Evolutionary conservation across 1,140 invertebrate species (phyloP).

Genomic region (Dreissena polymorpha): DNA sequence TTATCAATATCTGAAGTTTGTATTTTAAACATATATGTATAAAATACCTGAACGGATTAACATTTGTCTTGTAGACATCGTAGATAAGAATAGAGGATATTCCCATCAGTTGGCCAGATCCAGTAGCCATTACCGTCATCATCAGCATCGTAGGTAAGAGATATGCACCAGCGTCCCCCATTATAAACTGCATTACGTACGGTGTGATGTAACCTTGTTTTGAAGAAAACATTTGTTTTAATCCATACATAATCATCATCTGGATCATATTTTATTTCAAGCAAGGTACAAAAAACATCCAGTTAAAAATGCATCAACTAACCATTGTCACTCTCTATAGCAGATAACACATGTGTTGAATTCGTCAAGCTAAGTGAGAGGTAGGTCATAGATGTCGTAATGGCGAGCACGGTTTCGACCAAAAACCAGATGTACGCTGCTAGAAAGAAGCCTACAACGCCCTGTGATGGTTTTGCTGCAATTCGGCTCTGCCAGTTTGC

Average conservation of each 20-base stretch:
- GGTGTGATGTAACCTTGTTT: conserved; percentile 70
- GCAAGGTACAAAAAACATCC: neutral
- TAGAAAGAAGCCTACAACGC: conserved; percentile 76
- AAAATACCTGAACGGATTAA: conserved; percentile 70
- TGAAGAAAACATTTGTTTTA: neutral
- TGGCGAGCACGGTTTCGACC: conserved; percentile 72
- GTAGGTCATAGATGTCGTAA: conserved; percentile 75
- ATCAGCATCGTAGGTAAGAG: conserved; percentile 69
- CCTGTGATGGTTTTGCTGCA: conserved; percentile 75
- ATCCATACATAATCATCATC: no score
- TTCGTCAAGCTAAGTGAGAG: conserved; percentile 60
- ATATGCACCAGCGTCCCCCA: conserved; percentile 66
- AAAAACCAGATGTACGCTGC: conserved; percentile 77
- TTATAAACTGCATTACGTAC: conserved; percentile 63
- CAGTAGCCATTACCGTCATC: conserved; percentile 74
- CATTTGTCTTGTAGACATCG: conserved; percentile 77
- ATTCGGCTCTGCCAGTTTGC: conserved; percentile 75
- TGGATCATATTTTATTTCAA: no score
- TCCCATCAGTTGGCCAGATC: conserved; percentile 78
- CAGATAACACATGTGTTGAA: conserved; percentile 59
- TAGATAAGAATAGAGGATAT: conserved; percentile 79
- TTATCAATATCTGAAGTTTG: neutral
- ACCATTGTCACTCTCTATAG: conserved; percentile 69
- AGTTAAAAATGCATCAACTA: no score
- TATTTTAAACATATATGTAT: no score